Evolutionary conservation across 2,797 vertebrate species (phyloP).

Genomic region (Muscicapa comitata): DNA sequence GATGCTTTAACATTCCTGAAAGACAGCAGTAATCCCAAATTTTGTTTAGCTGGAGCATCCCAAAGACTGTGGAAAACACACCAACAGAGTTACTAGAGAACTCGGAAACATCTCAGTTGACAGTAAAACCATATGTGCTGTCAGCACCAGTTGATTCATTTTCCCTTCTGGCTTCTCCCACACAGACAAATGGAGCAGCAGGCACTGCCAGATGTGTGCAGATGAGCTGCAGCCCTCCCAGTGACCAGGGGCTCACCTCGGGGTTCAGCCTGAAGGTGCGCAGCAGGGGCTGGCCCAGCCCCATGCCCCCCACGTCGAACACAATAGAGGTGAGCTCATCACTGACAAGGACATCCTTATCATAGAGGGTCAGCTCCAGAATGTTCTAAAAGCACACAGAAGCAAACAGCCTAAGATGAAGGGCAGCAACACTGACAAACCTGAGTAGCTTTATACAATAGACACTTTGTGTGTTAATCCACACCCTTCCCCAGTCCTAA

Average conservation of each 20-base stretch:
- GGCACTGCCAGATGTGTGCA: background rate
- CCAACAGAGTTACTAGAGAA: background rate
- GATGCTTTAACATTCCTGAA: background rate
- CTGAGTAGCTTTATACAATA: background rate
- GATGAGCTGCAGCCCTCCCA: background rate
- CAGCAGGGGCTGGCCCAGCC: slow-evolving; percentile 37
- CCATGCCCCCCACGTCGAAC: slow-evolving; percentile 72
- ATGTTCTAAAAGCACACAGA: slow-evolving; percentile 67
- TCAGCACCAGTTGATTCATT: background rate
- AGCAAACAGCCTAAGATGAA: background rate
- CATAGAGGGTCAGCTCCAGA: slow-evolving; percentile 74
- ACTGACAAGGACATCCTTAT: slow-evolving; percentile 68
- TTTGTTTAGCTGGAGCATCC: background rate
- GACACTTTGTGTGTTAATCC: background rate
- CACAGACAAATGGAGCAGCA: background rate
- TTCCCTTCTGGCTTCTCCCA: background rate
- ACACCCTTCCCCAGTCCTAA: background rate
- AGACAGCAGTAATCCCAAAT: background rate
- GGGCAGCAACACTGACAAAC: background rate
- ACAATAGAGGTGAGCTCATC: slow-evolving; percentile 63
- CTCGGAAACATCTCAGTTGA: background rate
- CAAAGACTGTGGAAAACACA: background rate
- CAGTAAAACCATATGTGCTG: background rate
- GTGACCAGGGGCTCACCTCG: slow-evolving; percentile 54
- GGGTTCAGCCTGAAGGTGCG: slow-evolving; percentile 62